Evolutionary conservation across 2,888 invertebrate genomes (phyloP), one percentile per base, ranked within the genome.

Genomic region (Diloba caeruleocephala): DNA sequence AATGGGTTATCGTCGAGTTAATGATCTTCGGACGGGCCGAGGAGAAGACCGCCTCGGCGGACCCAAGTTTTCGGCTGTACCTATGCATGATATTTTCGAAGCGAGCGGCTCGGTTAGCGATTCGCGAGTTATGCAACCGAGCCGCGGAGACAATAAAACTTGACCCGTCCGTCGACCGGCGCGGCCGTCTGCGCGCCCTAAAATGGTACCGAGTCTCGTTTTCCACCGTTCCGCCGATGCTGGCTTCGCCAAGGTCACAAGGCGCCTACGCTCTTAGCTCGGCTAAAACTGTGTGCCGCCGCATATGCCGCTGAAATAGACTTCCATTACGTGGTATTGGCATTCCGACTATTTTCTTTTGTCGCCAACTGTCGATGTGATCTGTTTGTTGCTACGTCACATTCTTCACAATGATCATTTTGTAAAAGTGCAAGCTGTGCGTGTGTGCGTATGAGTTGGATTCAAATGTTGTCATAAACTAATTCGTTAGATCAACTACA

Each of bases 171-270:
- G 77, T 74, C 81, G 87, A 79, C 85, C 85, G 87, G 77, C 76
- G 81, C 84, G 85, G 75, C 79, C 76, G 87, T 84, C 85, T 80
- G 76, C 88, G 87, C 82, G 80, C 80, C 93, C 93, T 90, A 93
- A 93, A 93, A 92, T 92, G 93, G 93, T 89, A 80, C 79, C 88
- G 87, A 86, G 89, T 86, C 89, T 90, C 89, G 76, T 86, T 89
- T 88, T 88, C 89, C 88, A 82, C 87, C 81, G 85, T 83, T 87
- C 87, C 86, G 82, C 83, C 81, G 84, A 75, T 81, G 85, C 84
- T 84, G 82, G 77, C 80, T 76, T 71, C 73, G 81, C 82, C 90
- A 90, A 92, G 92, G 92, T 88, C 90, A 84, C 82, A 77, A 75
- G 82, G 90, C 92, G 90, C 92, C 92, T 92, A 93, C 92, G 92